Conservation (phyloP, 2,113 vertebrate genomes). For the Phrynosoma platyrhinos region DNA sequence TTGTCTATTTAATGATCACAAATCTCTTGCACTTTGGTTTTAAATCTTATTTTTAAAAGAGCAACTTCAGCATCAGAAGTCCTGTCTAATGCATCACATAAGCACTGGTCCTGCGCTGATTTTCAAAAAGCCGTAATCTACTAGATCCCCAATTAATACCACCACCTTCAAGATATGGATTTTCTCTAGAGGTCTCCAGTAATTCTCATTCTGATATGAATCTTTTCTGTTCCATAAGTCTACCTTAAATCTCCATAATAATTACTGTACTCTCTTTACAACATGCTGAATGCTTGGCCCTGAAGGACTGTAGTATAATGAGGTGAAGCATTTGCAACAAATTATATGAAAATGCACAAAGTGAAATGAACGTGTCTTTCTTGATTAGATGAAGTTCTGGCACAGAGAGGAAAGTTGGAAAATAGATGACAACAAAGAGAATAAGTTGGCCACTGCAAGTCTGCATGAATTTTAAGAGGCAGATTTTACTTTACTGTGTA, state of each 20-base stretch:
- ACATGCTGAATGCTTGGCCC: conserved; percentile 30
- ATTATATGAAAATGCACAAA: conserved; percentile 33
- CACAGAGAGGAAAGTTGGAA: conserved; percentile 5
- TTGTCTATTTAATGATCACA: conserved; percentile 47
- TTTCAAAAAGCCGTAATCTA: background rate
- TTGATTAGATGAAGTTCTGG: conserved; percentile 38
- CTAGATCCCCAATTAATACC: background rate
- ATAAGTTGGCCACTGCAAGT: conserved; percentile 18
- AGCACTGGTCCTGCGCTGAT: background rate
- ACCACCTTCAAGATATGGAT: background rate
- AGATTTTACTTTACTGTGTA: conserved; percentile 16
- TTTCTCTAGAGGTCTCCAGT: background rate
- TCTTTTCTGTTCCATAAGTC: conserved; percentile 20
- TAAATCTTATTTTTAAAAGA: conserved; percentile 46
- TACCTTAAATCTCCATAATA: conserved; percentile 30
- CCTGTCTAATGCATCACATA: conserved; percentile 27
- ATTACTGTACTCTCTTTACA: background rate
- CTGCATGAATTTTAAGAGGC: conserved; percentile 27
- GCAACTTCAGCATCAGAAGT: conserved; percentile 37
- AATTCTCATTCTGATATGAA: conserved; percentile 8
- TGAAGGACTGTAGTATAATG: conserved; percentile 35
- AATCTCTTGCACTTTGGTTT: conserved; percentile 55
- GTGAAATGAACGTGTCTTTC: conserved; percentile 38
- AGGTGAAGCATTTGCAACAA: conserved; percentile 37
- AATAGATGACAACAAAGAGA: conserved; percentile 16